A percentile compares a stretch with the other conserved stretches of the same genome.
Evolutionary conservation across 2,113 vertebrate genomes (phyloP).

Genomic region (Ciconia stormi): DNA sequence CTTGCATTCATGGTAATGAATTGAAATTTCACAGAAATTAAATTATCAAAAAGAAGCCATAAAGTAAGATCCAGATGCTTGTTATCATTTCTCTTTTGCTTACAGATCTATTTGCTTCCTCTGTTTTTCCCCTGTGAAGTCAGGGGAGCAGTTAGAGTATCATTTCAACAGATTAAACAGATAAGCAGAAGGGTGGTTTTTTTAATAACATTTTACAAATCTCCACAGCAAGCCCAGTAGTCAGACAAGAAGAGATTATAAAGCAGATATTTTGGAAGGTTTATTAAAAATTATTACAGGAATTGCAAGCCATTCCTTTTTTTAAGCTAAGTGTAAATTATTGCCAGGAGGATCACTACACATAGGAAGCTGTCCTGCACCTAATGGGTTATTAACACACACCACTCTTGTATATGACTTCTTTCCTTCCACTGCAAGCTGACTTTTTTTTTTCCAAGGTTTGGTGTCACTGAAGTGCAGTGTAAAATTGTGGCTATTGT

Average conservation of each 20-base stretch:
- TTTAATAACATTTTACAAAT: not conserved
- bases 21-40: not conserved
- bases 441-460: not conserved
- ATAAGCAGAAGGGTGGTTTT: rapidly evolving
- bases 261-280: not conserved
- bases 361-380: not conserved
- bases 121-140: not conserved
- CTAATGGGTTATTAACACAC: not conserved
- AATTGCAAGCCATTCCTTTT: not conserved
- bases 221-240: not conserved
- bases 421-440: not conserved
- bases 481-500: not conserved
- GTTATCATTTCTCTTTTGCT: not conserved
- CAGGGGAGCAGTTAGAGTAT: not conserved
- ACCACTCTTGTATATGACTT: not conserved
- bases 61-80: not conserved
- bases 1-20: not conserved
- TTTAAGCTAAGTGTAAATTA: not conserved
- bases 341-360: not conserved
- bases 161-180: not conserved
- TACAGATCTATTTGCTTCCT: not conserved
- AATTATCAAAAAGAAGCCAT: not conserved
- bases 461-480: not conserved
- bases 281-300: not conserved
- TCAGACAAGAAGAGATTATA: not conserved